A percentile compares a stretch with the other conserved stretches of the same genome.
These are phyloP conservation scores for Siphonodentalium dalli DNA, from an alignment of 2,888 invertebrate species.

Conservation along the genomic window DNA sequence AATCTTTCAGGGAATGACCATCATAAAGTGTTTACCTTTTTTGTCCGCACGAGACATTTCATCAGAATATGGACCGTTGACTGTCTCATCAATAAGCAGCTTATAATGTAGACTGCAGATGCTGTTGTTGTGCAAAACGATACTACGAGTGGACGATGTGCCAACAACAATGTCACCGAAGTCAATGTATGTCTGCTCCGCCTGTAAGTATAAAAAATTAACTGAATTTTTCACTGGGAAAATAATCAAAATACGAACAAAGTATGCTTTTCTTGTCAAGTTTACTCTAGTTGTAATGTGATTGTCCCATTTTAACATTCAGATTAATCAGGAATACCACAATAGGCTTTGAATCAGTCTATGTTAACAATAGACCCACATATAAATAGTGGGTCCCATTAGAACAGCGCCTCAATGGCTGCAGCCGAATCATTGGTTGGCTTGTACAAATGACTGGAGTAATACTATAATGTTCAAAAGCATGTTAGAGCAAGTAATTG, in stretches of 20 bases:
- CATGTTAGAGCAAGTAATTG: no score
- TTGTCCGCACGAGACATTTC: slow-evolving; percentile 39
- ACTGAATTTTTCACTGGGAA: background rate
- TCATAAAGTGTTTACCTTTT: slow-evolving; percentile 36
- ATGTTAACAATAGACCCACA: no score
- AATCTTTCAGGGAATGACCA: background rate
- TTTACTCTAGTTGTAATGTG: no score
- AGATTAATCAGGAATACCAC: no score
- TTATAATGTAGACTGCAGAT: slow-evolving; percentile 58
- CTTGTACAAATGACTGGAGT: no score
- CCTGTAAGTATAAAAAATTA: slow-evolving; percentile 38
- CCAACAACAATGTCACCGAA: slow-evolving; percentile 62
- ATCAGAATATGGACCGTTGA: slow-evolving; percentile 48
- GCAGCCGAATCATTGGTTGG: no score
- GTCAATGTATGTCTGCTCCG: slow-evolving; percentile 54
- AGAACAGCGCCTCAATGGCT: no score
- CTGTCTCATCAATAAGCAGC: slow-evolving; percentile 51
- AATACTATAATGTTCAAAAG: background rate
- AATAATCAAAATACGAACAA: background rate
- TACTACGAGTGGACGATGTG: slow-evolving; percentile 43
- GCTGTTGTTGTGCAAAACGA: slow-evolving; percentile 58
- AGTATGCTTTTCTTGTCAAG: no score
- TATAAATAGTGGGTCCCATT: no score
- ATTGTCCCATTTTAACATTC: no score
- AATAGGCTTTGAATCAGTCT: no score